A percentile compares a stretch with the other conserved stretches of the same genome.
Conservation (phyloP, 1,140 invertebrate species). For the Stegodyphus mimosarum region DNA sequence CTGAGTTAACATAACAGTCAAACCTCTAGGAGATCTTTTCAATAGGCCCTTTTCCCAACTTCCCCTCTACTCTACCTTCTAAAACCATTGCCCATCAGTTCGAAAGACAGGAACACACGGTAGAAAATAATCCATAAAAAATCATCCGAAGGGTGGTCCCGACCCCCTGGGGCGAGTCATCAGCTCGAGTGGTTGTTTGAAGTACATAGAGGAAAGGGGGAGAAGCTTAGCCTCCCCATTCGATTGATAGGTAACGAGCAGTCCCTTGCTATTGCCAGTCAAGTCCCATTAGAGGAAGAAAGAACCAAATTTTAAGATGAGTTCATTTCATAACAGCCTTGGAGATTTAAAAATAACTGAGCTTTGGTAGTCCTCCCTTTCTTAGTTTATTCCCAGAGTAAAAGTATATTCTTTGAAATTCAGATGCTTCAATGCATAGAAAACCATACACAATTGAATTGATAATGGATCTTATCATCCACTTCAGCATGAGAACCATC, state of each 20-base stretch:
- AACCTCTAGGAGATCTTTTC: neutral
- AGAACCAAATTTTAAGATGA: too few relatives aligned
- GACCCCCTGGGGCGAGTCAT: slow-evolving; percentile 40
- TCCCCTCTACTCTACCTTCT: neutral
- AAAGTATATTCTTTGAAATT: too few relatives aligned
- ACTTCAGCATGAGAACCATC: too few relatives aligned
- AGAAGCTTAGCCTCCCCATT: neutral
- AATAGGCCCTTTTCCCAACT: slow-evolving; percentile 6
- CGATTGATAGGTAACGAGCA: slow-evolving; percentile 54
- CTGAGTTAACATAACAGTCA: slow-evolving; percentile 44
- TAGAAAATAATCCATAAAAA: neutral
- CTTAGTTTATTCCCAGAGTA: too few relatives aligned
- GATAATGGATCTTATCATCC: too few relatives aligned
- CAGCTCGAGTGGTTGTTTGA: slow-evolving; percentile 29
- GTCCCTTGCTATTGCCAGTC: neutral
- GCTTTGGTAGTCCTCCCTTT: too few relatives aligned
- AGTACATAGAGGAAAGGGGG: neutral
- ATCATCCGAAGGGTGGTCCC: neutral
- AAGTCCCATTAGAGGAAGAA: slow-evolving; percentile 50
- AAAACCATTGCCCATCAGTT: too few relatives aligned
- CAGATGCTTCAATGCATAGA: too few relatives aligned
- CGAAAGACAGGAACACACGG: too few relatives aligned
- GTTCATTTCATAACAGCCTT: too few relatives aligned
- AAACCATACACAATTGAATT: too few relatives aligned
- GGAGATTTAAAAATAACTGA: too few relatives aligned